These are phyloP conservation scores for Pygmarrhopalites habei DNA, from an alignment of 1,140 invertebrate genomes.

Conservation along the genomic window DNA sequence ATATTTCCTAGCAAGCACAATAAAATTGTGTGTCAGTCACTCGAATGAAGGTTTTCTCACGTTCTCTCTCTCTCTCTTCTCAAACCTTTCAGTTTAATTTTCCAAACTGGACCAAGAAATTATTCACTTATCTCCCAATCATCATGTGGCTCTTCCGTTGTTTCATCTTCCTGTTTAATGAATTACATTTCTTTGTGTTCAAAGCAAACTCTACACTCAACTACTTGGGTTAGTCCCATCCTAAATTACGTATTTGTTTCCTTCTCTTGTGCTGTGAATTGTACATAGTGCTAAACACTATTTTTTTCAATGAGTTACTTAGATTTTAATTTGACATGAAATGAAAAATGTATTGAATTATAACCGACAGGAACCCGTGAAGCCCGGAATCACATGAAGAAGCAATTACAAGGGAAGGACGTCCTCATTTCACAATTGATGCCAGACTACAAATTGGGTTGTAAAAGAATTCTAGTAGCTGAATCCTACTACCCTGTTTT, in stretches of 20 bases:
- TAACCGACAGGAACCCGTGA: neutral
- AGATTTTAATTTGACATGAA: neutral
- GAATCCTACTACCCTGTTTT: conserved; percentile 21
- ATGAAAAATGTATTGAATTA: too few species aligned
- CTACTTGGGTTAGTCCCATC: too few species aligned
- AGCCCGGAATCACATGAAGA: neutral
- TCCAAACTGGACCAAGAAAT: neutral
- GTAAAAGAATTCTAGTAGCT: conserved; percentile 24
- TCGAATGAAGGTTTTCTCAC: too few species aligned
- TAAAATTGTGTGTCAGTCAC: too few species aligned
- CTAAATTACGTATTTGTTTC: too few species aligned
- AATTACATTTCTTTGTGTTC: neutral
- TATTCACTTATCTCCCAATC: conserved; percentile 11
- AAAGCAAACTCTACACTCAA: neutral
- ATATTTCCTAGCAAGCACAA: too few species aligned
- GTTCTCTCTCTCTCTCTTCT: too few species aligned
- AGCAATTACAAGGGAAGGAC: neutral
- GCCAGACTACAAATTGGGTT: conserved; percentile 27
- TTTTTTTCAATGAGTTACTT: neutral
- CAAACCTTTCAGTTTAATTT: conserved; percentile 20
- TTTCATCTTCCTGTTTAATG: neutral
- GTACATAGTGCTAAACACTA: neutral
- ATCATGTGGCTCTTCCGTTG: conserved; percentile 4
- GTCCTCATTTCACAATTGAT: conserved; percentile 2
- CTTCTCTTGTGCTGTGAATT: too few species aligned